phyloP scores from a whole-genome alignment of 2,113 vertebrate species.

The Zosterops lateralis region DNA sequence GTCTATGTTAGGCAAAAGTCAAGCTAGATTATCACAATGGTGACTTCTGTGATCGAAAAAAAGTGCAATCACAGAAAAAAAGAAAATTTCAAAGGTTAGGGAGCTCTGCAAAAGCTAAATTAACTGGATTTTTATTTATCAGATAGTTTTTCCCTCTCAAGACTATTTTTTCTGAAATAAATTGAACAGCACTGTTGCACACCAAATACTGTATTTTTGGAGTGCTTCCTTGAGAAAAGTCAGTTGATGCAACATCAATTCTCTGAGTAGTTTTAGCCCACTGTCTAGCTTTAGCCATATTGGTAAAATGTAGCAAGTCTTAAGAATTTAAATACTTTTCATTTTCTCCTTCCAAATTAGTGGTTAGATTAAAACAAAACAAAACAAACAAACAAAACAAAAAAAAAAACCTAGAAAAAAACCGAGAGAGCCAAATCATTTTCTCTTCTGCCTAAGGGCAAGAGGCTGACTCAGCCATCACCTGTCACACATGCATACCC shows the following conservation, averaged over 20 bases:
- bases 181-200: background rate
- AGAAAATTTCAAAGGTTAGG: background rate
- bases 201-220: background rate
- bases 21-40: conserved; percentile 67
- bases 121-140: background rate
- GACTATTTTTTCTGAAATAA: background rate
- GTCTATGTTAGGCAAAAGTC: conserved; percentile 39
- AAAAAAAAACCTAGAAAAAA: background rate
- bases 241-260: background rate
- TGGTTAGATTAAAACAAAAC: too few relatives aligned
- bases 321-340: background rate
- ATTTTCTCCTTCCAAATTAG: background rate
- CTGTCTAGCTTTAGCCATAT: background rate
- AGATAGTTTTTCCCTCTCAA: background rate
- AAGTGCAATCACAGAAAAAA: background rate
- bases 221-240: background rate
- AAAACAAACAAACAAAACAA: too few relatives aligned
- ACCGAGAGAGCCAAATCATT: background rate
- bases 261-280: background rate
- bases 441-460: background rate
- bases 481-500: background rate
- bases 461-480: background rate
- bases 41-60: conserved; percentile 35
- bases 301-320: background rate
- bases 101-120: conserved; percentile 13